Base-by-base conservation (phyloP, 2,113 vertebrate species). In the Hydrochoerus hydrochaeris region DNA sequence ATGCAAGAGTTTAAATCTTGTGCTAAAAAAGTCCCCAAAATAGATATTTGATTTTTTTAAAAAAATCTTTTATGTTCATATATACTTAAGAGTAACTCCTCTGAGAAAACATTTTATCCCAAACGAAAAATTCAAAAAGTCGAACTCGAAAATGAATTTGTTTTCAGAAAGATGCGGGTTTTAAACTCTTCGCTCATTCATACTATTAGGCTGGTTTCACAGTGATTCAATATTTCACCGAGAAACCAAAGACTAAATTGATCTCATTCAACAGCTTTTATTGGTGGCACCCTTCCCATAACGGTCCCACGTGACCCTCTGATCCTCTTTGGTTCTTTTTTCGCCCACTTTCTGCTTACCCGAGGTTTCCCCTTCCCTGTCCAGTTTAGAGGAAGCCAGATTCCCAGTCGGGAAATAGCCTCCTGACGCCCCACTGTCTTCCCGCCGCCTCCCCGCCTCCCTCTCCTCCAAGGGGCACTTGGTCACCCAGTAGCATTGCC, bases 131-230 rank as follows among this genome's bases (percentile, higher is more conserved):
- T 85, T 95, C 88, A 13, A 26, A 41, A 65, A 83, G 30, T 62
- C 57, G 65, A 17, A 82, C 87, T 90, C 88, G 69, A 78, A 93
- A 75, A 80, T 20, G 67, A 92, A 85, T 97, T 97, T 91, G 83
- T 91, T 78, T 46, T 75, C 73, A 90, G 85, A 95, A 90, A 89
- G 77, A 93, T 65, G 67, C 10, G 38, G 52, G 71, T 90, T 98
- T 95, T 22, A 95, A 95, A 71, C 85, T 41, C 95, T 95, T 94
- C 92, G 92, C 63, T 93, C 90, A 60, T 81, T 85, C 46, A 75
- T 94, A 96, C 89, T 85, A 78, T 52, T 83, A 85, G 82, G 22
- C 41, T 38, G 20, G 86, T 95, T 95, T 96, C 96, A 11, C 22
- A 80, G 24, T 93, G 87, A 78, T 86, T 38, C 17, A 80, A 62